Conservation (phyloP, 2,888 invertebrate species). For the Pegoplata infirma region DNA sequence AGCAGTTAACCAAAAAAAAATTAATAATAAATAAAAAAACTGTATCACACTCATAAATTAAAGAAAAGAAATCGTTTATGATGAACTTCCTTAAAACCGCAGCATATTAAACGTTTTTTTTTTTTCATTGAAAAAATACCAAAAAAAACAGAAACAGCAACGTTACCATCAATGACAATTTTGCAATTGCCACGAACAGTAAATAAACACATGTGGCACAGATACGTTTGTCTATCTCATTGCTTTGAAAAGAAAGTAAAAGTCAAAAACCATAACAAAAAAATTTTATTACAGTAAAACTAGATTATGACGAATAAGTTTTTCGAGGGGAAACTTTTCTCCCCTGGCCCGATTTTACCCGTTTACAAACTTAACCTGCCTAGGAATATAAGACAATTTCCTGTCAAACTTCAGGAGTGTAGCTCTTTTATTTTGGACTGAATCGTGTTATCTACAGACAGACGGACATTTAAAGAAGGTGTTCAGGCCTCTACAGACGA, state of each 20-base stretch:
- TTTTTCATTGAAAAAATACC: constrained; percentile 26
- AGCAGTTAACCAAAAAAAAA: background rate
- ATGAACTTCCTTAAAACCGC: constrained; percentile 49
- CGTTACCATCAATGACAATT: constrained; percentile 26
- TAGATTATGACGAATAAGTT: too few species aligned
- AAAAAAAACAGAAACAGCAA: constrained; percentile 12
- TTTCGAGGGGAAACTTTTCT: too few species aligned
- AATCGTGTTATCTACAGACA: too few species aligned
- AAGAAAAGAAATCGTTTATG: constrained; percentile 47
- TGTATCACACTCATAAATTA: constrained; percentile 35
- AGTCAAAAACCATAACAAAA: constrained; percentile 28
- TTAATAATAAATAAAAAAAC: constrained; percentile 7
- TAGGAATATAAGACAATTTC: too few species aligned
- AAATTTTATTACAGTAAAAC: background rate
- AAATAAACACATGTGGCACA: constrained; percentile 25
- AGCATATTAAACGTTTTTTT: constrained; percentile 37
- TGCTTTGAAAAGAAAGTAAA: constrained; percentile 42
- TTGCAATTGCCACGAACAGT: constrained; percentile 27
- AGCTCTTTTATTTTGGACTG: too few species aligned
- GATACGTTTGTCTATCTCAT: constrained; percentile 31
- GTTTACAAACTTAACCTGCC: too few species aligned
- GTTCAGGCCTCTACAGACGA: too few species aligned
- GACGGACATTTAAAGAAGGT: too few species aligned
- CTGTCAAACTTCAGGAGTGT: too few species aligned
- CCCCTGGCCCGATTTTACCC: too few species aligned